Percentiles rank a stretch among this genome's conserved stretches.
These are phyloP conservation scores for Decapterus maruadsi DNA, from an alignment of 2,797 vertebrate genomes.

Conservation along the genomic window DNA sequence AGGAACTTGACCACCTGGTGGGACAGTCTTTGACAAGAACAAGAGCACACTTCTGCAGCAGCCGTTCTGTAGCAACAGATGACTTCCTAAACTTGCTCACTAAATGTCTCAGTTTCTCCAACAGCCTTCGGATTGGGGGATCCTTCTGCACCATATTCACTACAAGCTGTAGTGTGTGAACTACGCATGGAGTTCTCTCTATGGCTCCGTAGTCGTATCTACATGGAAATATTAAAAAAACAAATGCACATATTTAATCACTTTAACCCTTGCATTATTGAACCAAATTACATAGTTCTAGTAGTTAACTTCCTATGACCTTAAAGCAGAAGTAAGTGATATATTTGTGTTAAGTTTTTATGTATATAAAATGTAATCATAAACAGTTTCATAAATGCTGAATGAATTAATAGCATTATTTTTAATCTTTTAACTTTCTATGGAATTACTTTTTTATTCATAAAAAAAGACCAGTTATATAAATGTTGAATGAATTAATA, in stretches of 20 bases:
- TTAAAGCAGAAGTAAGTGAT: too few relatives aligned
- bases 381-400: background rate
- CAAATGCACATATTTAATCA: background rate
- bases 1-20: too few relatives aligned
- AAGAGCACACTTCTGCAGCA: too few relatives aligned
- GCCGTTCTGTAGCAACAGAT: too few relatives aligned
- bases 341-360: background rate
- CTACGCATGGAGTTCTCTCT: conserved; percentile 6
- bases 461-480: too few relatives aligned
- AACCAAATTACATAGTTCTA: background rate
- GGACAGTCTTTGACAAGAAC: too few relatives aligned
- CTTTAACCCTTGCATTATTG: background rate
- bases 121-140: background rate
- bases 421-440: too few relatives aligned
- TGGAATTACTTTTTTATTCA: too few relatives aligned
- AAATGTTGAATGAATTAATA: conserved; percentile 1
- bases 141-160: conserved; percentile 3
- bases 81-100: background rate
- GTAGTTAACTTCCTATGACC: background rate
- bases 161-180: conserved; percentile 1
- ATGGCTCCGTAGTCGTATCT: background rate
- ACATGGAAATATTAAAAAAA: conserved; percentile 1
- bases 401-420: too few relatives aligned
- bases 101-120: conserved; percentile 5
- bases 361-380: background rate